Evolutionary conservation across 1,140 invertebrate species (phyloP).

Genomic region (Camponotus vicinus): DNA sequence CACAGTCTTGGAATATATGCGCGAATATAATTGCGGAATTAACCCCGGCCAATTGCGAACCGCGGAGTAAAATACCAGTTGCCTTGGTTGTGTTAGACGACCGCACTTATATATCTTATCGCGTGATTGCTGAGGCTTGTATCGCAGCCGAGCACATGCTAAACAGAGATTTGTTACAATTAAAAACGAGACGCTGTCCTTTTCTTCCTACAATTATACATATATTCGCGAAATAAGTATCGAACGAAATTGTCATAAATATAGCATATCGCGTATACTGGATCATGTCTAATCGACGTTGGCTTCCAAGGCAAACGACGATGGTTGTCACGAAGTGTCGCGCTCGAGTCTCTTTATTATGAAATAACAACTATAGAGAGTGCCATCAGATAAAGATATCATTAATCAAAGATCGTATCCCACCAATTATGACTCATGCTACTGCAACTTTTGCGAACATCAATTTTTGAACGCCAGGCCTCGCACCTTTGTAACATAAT

Average conservation of each 20-base stretch:
- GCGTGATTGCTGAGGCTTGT: slow-evolving; percentile 72
- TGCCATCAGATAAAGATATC: slow-evolving; percentile 31
- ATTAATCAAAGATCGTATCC: slow-evolving; percentile 59
- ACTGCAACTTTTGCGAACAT: slow-evolving; percentile 37
- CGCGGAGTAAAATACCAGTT: slow-evolving; percentile 27
- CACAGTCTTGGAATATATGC: neutral
- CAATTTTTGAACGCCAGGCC: slow-evolving; percentile 37
- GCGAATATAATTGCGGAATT: slow-evolving; percentile 42
- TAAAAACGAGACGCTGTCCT: slow-evolving; percentile 42
- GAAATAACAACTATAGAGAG: slow-evolving; percentile 29
- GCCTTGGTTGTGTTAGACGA: slow-evolving; percentile 20
- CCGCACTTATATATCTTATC: slow-evolving; percentile 47
- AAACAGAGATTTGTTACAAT: slow-evolving; percentile 68
- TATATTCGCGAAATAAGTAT: slow-evolving; percentile 2
- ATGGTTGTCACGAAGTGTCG: neutral
- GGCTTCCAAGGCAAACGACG: neutral
- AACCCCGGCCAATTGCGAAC: slow-evolving; percentile 42
- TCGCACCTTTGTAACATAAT: slow-evolving; percentile 53
- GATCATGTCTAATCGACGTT: neutral
- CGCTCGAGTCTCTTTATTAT: slow-evolving; percentile 22
- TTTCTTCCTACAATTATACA: neutral
- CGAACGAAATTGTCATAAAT: neutral
- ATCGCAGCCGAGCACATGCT: slow-evolving; percentile 52
- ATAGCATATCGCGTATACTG: neutral
- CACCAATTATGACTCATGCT: slow-evolving; percentile 43